Conservation (phyloP, 2,113 vertebrate species). For the Grallaria varia region DNA sequence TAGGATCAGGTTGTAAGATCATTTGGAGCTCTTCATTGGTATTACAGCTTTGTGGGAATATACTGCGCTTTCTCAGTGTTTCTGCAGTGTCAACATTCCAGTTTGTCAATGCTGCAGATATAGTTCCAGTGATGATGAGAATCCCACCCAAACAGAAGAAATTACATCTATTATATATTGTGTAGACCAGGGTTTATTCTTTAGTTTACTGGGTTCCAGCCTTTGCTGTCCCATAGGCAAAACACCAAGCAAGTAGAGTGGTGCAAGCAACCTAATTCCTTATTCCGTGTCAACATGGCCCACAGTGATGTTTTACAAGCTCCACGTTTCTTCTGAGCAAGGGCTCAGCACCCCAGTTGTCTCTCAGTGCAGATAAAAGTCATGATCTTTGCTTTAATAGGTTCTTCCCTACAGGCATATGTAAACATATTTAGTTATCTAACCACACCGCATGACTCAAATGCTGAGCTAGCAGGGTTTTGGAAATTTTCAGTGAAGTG, state of each 20-base stretch:
- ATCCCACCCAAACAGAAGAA: neutral
- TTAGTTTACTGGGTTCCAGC: neutral
- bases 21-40: neutral
- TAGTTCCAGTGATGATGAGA: neutral
- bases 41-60: neutral
- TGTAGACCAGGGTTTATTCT: neutral
- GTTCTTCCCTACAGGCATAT: neutral
- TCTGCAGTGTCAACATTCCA: neutral
- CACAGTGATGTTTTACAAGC: neutral
- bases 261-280: neutral
- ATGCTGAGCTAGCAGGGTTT: neutral
- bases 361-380: neutral
- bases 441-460: neutral
- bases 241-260: neutral
- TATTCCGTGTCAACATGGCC: neutral
- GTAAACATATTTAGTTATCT: neutral
- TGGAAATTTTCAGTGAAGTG: neutral
- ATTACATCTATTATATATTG: neutral
- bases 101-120: neutral
- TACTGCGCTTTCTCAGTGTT: neutral
- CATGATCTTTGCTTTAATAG: neutral
- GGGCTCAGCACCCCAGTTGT: neutral
- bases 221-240: neutral
- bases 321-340: neutral
- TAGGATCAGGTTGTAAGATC: neutral